Percentiles rank a stretch among this genome's conserved stretches.
Evolutionary conservation across 2,888 invertebrate genomes (phyloP).

Genomic region (Liposcelis brunnea): DNA sequence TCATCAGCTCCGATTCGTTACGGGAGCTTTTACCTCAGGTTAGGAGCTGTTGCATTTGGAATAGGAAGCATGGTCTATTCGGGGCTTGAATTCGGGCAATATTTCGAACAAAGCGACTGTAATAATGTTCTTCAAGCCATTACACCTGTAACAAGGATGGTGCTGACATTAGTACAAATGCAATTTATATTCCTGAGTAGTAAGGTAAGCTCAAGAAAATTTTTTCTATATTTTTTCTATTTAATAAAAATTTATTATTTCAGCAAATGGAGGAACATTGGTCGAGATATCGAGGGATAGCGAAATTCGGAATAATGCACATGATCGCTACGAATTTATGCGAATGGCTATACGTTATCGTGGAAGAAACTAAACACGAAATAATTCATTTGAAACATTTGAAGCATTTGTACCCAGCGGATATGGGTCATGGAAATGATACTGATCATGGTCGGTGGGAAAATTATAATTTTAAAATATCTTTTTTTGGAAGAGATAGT

Average conservation of each 20-base stretch:
- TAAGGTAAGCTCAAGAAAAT: conserved; percentile 31
- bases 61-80: conserved; percentile 40
- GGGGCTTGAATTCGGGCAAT: conserved; percentile 43
- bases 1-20: conserved; percentile 34
- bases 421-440: too few species aligned
- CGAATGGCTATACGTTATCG: conserved; percentile 77
- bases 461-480: too few species aligned
- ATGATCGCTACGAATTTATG: conserved; percentile 85
- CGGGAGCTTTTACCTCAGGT: conserved; percentile 71
- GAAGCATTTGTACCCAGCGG: too few species aligned
- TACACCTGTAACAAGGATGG: conserved; percentile 63
- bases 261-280: conserved; percentile 36
- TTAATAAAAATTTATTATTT: too few species aligned
- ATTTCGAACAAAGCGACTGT: conserved; percentile 53
- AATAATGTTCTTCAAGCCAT: conserved; percentile 48
- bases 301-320: conserved; percentile 85
- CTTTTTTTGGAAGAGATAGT: too few species aligned
- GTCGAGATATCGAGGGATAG: conserved; percentile 48
- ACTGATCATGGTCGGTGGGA: too few species aligned
- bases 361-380: conserved; percentile 78
- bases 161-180: conserved; percentile 75
- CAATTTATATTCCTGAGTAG: conserved; percentile 88
- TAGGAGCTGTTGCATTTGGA: conserved; percentile 51
- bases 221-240: neutral
- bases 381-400: conserved; percentile 31